Conservation (phyloP, 2,888 invertebrate species). For the Coelinius sp. region DNA sequence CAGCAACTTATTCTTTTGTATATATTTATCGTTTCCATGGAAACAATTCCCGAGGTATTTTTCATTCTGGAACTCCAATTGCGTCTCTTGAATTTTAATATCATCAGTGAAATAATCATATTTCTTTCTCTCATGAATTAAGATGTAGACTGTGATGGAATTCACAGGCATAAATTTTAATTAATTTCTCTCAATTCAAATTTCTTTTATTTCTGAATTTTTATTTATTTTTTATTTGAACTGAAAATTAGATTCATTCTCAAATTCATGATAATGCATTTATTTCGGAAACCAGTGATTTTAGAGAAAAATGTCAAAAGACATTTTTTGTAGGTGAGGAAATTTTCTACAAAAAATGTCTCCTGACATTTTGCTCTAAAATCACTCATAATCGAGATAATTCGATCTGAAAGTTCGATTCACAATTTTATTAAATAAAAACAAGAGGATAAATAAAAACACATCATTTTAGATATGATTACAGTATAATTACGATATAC, state of each 20-base stretch:
- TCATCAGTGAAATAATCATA: neutral
- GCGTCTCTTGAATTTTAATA: constrained; percentile 1
- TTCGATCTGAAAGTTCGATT: no score
- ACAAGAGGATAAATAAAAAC: neutral
- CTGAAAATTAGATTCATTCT: no score
- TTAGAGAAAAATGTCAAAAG: no score
- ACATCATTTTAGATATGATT: neutral
- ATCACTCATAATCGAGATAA: no score
- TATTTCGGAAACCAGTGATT: no score
- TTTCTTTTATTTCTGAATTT: neutral
- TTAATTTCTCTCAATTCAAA: neutral
- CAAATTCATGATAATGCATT: no score
- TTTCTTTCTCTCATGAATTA: neutral
- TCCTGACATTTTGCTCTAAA: no score
- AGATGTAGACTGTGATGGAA: neutral
- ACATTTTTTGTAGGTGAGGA: no score
- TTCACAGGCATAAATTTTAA: neutral
- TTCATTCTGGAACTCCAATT: neutral
- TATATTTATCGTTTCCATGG: neutral
- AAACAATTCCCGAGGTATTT: neutral
- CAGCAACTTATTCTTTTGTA: neutral
- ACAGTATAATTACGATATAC: constrained; percentile 23
- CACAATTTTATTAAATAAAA: neutral
- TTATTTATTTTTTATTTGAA: neutral
- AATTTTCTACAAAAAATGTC: no score